Base-by-base conservation (phyloP, 2,888 invertebrate genomes). In the Linnaemya tessellans region DNA sequence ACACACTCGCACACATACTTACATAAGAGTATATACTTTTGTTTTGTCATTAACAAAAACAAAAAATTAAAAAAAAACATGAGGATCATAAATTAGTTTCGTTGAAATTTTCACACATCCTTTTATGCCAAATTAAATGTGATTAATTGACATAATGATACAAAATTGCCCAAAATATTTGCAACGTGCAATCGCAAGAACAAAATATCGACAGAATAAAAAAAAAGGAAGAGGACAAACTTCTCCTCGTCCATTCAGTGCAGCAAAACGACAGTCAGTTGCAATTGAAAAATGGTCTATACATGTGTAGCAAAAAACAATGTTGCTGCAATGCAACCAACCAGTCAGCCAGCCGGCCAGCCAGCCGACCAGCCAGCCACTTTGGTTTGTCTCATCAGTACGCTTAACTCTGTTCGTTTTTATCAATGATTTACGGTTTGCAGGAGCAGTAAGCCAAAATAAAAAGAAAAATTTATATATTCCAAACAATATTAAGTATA, bases 141-240 rank as follows among this genome's bases (percentile, higher is more conserved):
- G 87, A 87, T 87, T 87, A 87, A 88, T 88, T 88, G 88, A 88
- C 88, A 87, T 87, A 88, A 88, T 88, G 87, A 85, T 87, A 84
- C 81, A 84, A 87, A 88, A 88, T 88, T 87, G 81, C 88, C 87
- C 82, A 81, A 88, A 87, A 84, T 88, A 87, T 86, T 88, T 86
- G 86, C 86, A 60, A 73, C 79, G 84, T 84, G 80, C 87, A 86
- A 75, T 73, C 80, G 38, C 38, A 62, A 80, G 54, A 78, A 70
- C 62, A 62, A 71, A 64, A 49, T 79, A 79, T 54, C 70, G 46
- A 67, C 38, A 15, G 38, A 67, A 58, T 30, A 22, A 30, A 58
- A 49, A 80, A 22, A 22, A n/a, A 64, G 62, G 35, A 56, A 43
- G 25, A 30, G 15, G 38, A 30, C 4, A 67, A 56, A 79, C 71